Base-by-base conservation (phyloP, 2,888 invertebrate species). In the Thumatha senex region DNA sequence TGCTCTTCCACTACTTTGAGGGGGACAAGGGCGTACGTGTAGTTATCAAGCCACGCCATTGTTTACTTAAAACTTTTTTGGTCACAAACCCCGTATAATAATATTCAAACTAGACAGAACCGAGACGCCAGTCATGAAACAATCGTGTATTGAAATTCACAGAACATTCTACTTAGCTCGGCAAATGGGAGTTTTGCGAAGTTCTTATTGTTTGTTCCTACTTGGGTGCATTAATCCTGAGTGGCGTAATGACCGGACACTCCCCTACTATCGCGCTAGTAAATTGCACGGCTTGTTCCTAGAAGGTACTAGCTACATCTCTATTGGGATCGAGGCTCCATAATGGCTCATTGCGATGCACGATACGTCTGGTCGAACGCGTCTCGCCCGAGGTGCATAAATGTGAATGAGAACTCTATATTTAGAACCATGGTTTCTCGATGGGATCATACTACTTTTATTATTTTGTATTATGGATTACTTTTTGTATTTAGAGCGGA, bases 341-440 rank as follows among this genome's bases (percentile, higher is more conserved):
- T 80, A 79, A 82, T 78, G 74, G 76, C 63, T 77, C 74, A 75
- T 80, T 79, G 74, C 77, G 79, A 83, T 82, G 78, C 76, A 53
- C 76, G 82, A 80, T 82, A 81, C 75, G 79, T 80, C 76, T 75
- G 71, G 58, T 54, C 61, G 61, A 55, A 64, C 61, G 63, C 69
- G 73, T 78, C 74, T 77, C 64, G 84, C 82, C 84, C 67, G 69
- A 70, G 84, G 84, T 79, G 77, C 70, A 67, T 79, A 72, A 72
- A 80, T 78, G 74, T 74, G 77, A 80, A 83, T 83, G 77, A 74
- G 71, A 58, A 35, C 49, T 61, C 51, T 54, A 55, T 58, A 18
- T 10, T 12, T 60, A 39, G 18, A 39, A 73, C 68, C 55, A 57
- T 50, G 38, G 50, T 61, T 67, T 68, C 65, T 73, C 69, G 64